phyloP scores from a whole-genome alignment of 2,797 vertebrate species.

The Poeciliopsis gracilis region DNA sequence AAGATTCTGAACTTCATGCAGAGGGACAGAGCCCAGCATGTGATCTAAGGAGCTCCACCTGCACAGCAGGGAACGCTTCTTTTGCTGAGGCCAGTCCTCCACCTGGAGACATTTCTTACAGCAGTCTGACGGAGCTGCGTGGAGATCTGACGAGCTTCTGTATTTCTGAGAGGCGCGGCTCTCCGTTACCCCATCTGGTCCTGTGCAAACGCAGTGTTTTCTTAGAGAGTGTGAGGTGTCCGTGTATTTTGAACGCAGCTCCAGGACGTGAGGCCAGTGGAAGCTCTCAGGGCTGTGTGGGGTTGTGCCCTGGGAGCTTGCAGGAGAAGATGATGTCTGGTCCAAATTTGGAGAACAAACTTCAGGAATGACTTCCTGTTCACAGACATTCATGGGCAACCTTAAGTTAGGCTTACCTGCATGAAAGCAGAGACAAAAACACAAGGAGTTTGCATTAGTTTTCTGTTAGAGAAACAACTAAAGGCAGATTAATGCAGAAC shows the following conservation, averaged over 20 bases:
- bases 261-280: slow-evolving; percentile 90
- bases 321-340: slow-evolving; percentile 52
- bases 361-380: slow-evolving; percentile 75
- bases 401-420: slow-evolving; percentile 79
- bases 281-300: slow-evolving; percentile 87
- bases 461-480: background rate
- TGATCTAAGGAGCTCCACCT: slow-evolving; percentile 74
- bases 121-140: slow-evolving; percentile 38
- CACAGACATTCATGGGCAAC: slow-evolving; percentile 65
- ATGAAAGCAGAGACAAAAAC: slow-evolving; percentile 38
- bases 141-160: slow-evolving; percentile 46
- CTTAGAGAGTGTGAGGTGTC: slow-evolving; percentile 27
- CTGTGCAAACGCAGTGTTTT: slow-evolving; percentile 75
- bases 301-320: slow-evolving; percentile 63
- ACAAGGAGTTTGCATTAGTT: slow-evolving; percentile 19
- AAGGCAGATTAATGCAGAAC: background rate
- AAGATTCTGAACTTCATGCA: slow-evolving; percentile 68
- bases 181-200: slow-evolving; percentile 65
- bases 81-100: slow-evolving; percentile 55
- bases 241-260: slow-evolving; percentile 87
- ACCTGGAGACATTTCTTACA: slow-evolving; percentile 7
- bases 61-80: slow-evolving; percentile 53
- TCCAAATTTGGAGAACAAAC: slow-evolving; percentile 69
- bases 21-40: slow-evolving; percentile 47
- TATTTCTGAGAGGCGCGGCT: slow-evolving; percentile 52